These are phyloP conservation scores for Hydrocynus forskahlii DNA, from an alignment of 2,797 vertebrate species.

Conservation along the genomic window DNA sequence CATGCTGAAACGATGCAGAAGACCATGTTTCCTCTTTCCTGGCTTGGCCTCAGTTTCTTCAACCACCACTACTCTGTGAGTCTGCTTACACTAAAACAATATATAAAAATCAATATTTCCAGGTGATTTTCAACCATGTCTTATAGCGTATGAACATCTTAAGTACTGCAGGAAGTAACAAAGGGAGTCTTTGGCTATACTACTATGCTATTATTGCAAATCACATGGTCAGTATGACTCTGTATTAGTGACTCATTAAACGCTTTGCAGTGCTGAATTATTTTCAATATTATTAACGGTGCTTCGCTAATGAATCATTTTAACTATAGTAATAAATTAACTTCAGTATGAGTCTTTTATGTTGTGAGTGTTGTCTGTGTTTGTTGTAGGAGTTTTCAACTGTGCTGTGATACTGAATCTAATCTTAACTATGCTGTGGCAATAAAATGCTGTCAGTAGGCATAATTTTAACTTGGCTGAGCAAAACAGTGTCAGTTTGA, in stretches of 20 bases:
- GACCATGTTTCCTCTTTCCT: conserved; percentile 52
- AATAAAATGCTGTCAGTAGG: no score
- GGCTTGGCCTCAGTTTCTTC: conserved; percentile 51
- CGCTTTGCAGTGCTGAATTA: no score
- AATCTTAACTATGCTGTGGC: no score
- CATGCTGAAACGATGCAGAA: conserved; percentile 55
- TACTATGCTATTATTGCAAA: no score
- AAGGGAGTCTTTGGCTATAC: no score
- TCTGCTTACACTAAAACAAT: not conserved
- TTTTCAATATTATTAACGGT: not conserved
- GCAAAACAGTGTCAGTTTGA: not conserved
- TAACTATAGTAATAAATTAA: not conserved
- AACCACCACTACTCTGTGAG: conserved; percentile 53
- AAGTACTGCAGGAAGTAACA: no score
- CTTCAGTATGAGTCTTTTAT: not conserved
- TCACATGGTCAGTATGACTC: no score
- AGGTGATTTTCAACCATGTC: not conserved
- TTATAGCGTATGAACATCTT: not conserved
- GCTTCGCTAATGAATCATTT: not conserved
- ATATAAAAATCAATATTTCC: not conserved
- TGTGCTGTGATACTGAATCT: not conserved
- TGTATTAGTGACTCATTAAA: no score
- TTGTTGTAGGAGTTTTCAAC: not conserved
- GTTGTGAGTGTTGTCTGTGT: no score
- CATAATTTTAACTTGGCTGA: no score